Base-by-base conservation (phyloP, 2,888 invertebrate species). In the Agrilus cyanescens region DNA sequence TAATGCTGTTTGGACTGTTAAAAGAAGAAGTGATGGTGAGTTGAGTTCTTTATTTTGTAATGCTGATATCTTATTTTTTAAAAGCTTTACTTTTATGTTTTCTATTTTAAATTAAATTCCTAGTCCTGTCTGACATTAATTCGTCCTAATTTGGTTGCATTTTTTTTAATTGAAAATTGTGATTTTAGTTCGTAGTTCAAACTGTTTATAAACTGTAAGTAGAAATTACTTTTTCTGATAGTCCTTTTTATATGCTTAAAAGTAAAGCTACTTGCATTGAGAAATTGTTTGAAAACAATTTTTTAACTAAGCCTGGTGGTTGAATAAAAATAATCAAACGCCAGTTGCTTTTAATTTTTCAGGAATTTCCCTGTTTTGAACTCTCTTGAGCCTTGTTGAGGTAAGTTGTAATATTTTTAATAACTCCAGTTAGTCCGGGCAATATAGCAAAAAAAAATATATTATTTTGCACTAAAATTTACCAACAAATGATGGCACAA, bases 1-100 rank as follows among this genome's bases (percentile, higher is more conserved):
- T 2, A 98, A 96, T 71, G 97, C 97, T 57, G 98, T 98, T 2
- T 98, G 98, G 98, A 98, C 98, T 25, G 98, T 98, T 14, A 90
- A 94, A 63, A 79, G 87, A 58, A 82, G 93, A 65, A 81, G 88
- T 62, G 97, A 98, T 73, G 98, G 96, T 96, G 71, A 85, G 84
- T 74, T 34, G 4, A 34, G 25, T 48, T 38, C 7, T 35, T 13
- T 37, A 16, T 31, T 14, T 18, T 37, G 35, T 30, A 16, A 13
- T 41, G 13, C 20, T 16, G 29, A 25, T 46, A 38, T 35, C 25
- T 40, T 15, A 20, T 25, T 10, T 13, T 36, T 25, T 37, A 10
- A 25, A 18, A 15, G 29, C 29, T 13, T 37, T 37, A 25, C 20
- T 25, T 37, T 12, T 37, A 10, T 37, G 37, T 37, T 37, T 16